A percentile compares a stretch with the other conserved stretches of the same genome.
Conservation (phyloP, 2,113 vertebrate species). For the human region DNA sequence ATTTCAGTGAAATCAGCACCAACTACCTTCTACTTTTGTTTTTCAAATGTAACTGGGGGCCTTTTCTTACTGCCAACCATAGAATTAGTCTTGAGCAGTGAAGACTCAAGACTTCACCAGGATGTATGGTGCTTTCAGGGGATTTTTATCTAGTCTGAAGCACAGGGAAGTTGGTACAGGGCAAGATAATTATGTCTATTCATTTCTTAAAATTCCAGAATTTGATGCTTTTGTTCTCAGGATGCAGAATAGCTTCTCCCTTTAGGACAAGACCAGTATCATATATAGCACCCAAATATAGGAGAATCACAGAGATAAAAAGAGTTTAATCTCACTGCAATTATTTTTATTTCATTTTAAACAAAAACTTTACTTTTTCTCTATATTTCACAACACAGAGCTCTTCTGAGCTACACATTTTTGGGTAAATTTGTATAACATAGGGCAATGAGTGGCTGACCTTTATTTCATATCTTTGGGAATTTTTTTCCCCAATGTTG, state of each 20-base stretch:
- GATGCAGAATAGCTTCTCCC: neutral
- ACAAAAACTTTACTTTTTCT: neutral
- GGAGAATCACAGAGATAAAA: neutral
- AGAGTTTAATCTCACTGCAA: neutral
- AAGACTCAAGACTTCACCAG: neutral
- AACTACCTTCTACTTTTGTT: neutral
- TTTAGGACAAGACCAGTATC: neutral
- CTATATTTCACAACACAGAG: neutral
- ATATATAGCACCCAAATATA: neutral
- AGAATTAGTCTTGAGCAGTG: neutral
- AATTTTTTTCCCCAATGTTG: neutral
- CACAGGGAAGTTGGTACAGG: neutral
- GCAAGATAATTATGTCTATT: neutral
- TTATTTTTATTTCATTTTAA: slow-evolving; percentile 1
- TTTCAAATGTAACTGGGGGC: neutral
- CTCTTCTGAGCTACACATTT: neutral
- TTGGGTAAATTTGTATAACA: neutral
- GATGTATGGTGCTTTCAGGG: neutral
- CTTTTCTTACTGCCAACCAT: neutral
- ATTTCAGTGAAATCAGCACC: neutral
- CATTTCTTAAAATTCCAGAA: neutral
- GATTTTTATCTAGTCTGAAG: neutral
- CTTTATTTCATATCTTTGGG: neutral
- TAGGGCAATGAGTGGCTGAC: neutral
- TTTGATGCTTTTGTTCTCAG: neutral